Evolutionary conservation across 2,113 vertebrate genomes (phyloP).

Genomic region (Arizona elegans): DNA sequence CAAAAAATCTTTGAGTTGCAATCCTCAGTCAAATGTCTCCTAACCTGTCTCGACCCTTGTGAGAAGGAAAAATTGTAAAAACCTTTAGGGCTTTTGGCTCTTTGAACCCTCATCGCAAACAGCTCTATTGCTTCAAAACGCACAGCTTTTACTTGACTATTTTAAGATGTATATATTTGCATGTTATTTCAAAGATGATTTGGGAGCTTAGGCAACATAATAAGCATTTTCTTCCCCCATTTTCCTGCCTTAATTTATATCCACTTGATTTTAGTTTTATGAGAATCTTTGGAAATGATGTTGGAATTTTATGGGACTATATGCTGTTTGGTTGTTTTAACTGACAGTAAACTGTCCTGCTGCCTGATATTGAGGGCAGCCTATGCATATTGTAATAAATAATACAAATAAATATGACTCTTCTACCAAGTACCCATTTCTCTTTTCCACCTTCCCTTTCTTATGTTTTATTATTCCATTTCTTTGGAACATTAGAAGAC

Average conservation of each 20-base stretch:
- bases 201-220: background rate
- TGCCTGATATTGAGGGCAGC: background rate
- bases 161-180: background rate
- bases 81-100: background rate
- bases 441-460: background rate
- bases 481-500: background rate
- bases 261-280: background rate
- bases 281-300: background rate
- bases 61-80: constrained; percentile 9
- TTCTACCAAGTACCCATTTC: background rate
- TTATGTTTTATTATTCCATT: background rate
- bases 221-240: background rate
- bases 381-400: background rate
- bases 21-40: background rate
- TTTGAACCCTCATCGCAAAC: background rate
- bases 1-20: background rate
- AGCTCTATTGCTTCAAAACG: background rate
- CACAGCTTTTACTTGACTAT: background rate
- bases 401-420: background rate
- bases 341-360: background rate
- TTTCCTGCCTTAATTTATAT: background rate
- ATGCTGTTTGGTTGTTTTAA: background rate
- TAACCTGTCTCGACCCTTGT: constrained; percentile 5
- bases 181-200: background rate
- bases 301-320: background rate